Percentiles rank a stretch among this genome's conserved stretches.
Evolutionary conservation across 1,140 invertebrate genomes (phyloP).

Genomic region (Aphis gossypii): DNA sequence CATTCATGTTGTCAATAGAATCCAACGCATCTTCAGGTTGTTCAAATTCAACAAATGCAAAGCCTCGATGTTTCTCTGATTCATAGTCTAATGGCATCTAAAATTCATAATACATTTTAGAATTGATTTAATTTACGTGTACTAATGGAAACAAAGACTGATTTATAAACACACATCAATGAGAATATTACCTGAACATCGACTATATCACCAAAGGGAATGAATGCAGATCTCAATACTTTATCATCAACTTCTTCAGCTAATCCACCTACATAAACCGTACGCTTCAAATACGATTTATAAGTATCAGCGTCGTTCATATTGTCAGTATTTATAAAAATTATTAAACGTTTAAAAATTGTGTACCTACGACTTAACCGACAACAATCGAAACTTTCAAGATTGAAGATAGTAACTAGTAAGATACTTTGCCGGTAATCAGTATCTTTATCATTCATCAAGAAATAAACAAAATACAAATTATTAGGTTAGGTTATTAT

Average conservation of each 20-base stretch:
- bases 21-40: slow-evolving; percentile 91
- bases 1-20: slow-evolving; percentile 99
- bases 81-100: slow-evolving; percentile 96
- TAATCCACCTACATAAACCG: slow-evolving; percentile 75
- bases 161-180: not conserved
- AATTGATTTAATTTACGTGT: not conserved
- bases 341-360: not conserved
- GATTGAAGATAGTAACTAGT: not conserved
- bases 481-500: not conserved
- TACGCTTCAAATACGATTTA: slow-evolving; percentile 44
- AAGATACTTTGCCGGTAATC: not conserved
- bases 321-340: not conserved
- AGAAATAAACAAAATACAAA: not conserved
- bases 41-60: slow-evolving; percentile 99
- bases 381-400: not conserved
- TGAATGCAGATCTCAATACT: slow-evolving; percentile 93
- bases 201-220: slow-evolving; percentile 96
- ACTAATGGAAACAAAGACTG: not conserved
- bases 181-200: slow-evolving; percentile 77
- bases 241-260: slow-evolving; percentile 98
- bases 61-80: slow-evolving; percentile 94
- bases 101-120: not conserved
- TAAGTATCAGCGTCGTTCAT: slow-evolving; percentile 51
- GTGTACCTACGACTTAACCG: not conserved
- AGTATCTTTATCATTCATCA: not conserved